phyloP scores from a whole-genome alignment of 92 coral and sea anemone species.

The Zoanthus gigantus region DNA sequence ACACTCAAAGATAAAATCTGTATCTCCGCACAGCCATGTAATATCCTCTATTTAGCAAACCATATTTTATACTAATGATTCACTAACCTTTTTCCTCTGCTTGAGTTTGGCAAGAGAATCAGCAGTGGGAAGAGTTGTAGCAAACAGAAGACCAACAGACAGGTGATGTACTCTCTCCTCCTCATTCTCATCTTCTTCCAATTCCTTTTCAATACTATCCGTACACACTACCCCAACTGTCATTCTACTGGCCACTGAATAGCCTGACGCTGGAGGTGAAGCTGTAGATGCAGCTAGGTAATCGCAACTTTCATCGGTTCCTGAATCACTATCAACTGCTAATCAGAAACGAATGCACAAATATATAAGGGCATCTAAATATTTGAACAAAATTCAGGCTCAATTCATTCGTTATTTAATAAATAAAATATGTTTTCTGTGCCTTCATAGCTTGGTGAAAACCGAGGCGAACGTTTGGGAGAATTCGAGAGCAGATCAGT shows the following conservation, averaged over 20 bases:
- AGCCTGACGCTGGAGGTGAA: slow-evolving; percentile 97
- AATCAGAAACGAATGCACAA: not conserved
- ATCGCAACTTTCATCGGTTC: slow-evolving; percentile 95
- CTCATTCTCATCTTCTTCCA: slow-evolving; percentile 32
- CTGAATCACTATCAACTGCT: slow-evolving; percentile 94
- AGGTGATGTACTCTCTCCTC: slow-evolving; percentile 77
- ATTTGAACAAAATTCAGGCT: not conserved
- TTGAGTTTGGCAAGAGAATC: slow-evolving; percentile 87
- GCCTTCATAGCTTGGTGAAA: too few relatives aligned
- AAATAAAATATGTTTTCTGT: too few relatives aligned
- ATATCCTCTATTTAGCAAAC: not conserved
- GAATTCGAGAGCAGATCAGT: too few relatives aligned
- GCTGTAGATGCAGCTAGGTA: slow-evolving; percentile 76
- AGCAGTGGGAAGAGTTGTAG: slow-evolving; percentile 84
- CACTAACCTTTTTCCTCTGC: slow-evolving; percentile 88
- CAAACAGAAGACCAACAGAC: slow-evolving; percentile 79
- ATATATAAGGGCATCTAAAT: not conserved
- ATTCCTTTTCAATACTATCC: slow-evolving; percentile 55
- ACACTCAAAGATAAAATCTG: too few relatives aligned
- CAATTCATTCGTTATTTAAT: not conserved
- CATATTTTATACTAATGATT: not conserved
- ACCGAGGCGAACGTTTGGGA: too few relatives aligned
- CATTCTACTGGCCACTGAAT: slow-evolving; percentile 89
- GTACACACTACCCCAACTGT: slow-evolving; percentile 80
- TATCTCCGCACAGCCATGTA: too few relatives aligned